These are phyloP conservation scores for Uria lomvia DNA, from an alignment of 2,113 vertebrate genomes.

Conservation along the genomic window DNA sequence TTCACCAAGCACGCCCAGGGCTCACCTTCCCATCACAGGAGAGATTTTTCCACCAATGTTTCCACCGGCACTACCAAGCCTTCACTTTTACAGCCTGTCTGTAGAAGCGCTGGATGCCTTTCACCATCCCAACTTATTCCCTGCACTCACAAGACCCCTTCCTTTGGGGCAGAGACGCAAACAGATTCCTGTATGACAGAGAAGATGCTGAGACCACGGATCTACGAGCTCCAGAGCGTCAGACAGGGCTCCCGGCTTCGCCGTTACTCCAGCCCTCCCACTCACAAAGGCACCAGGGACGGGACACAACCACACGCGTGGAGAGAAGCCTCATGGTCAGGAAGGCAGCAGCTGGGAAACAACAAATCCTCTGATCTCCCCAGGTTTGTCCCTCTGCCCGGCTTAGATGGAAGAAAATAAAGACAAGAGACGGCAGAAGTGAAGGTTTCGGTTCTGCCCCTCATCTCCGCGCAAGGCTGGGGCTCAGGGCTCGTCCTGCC, in stretches of 20 bases:
- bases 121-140: neutral
- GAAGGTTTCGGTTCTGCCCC: neutral
- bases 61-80: neutral
- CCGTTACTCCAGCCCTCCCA: neutral
- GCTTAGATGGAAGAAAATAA: neutral
- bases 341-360: neutral
- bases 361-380: neutral
- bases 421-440: neutral
- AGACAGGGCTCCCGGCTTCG: neutral
- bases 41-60: neutral
- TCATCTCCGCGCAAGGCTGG: neutral
- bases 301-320: rapidly evolving
- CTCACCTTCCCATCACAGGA: neutral
- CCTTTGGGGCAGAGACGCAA: neutral
- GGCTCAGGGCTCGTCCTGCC: neutral
- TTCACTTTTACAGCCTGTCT: neutral
- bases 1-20: neutral
- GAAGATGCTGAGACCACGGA: neutral
- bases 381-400: neutral
- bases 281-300: neutral
- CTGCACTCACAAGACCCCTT: neutral
- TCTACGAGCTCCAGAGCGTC: neutral
- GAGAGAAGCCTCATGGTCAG: neutral
- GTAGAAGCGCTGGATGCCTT: neutral
- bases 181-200: neutral